These are phyloP conservation scores for Papilio xuthus DNA, from an alignment of 1,140 invertebrate genomes.

Conservation along the genomic window DNA sequence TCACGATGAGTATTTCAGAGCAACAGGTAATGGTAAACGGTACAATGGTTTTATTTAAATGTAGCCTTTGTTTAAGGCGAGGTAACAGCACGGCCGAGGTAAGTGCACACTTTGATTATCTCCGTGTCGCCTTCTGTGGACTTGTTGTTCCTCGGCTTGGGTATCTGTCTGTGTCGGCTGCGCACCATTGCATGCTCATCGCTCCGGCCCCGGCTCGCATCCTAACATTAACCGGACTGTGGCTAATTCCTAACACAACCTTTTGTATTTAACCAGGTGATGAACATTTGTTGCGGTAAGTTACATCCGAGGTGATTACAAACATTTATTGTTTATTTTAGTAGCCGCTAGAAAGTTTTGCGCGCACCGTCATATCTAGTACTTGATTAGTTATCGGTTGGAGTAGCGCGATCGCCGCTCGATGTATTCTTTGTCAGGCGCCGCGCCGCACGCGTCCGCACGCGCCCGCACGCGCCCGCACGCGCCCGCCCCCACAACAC, in stretches of 20 bases:
- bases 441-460: no score
- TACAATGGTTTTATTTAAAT: conserved; percentile 64
- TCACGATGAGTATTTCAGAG: conserved; percentile 71
- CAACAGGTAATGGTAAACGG: conserved; percentile 71
- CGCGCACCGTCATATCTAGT: conserved; percentile 1
- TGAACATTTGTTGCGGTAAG: conserved; percentile 60
- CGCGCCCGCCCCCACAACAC: no score
- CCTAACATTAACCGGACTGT: conserved; percentile 26
- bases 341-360: conserved; percentile 29
- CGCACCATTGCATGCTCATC: conserved; percentile 63
- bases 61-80: conserved; percentile 76
- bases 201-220: neutral
- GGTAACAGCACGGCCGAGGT: conserved; percentile 64
- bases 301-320: conserved; percentile 40
- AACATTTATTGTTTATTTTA: conserved; percentile 45
- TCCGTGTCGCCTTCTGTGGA: conserved; percentile 50
- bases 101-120: conserved; percentile 57
- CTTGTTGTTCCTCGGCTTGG: conserved; percentile 59
- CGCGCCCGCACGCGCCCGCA: conserved; percentile 3
- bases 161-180: no score
- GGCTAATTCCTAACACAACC: conserved; percentile 16
- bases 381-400: conserved; percentile 25
- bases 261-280: conserved; percentile 33
- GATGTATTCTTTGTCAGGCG: conserved; percentile 2
- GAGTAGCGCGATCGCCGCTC: neutral